phyloP scores from a whole-genome alignment of 2,797 vertebrate species.

The Rhadinocentrus ornatus region DNA sequence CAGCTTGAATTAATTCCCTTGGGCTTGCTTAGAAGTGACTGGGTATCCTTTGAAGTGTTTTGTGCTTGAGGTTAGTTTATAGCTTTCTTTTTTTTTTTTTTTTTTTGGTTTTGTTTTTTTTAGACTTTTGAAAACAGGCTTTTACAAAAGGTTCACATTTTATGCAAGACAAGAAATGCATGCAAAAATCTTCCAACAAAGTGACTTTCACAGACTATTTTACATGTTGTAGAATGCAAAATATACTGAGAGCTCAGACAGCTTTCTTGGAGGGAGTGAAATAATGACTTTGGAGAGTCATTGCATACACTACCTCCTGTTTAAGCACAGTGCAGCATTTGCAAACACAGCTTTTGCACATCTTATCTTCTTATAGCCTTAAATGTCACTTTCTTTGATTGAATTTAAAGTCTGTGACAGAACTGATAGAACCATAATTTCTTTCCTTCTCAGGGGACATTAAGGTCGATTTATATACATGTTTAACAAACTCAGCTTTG shows the following conservation, averaged over 20 bases:
- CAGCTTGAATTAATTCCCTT: slow-evolving; percentile 49
- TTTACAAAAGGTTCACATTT: slow-evolving; percentile 23
- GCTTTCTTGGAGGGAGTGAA: neutral
- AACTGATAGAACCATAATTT: slow-evolving; percentile 34
- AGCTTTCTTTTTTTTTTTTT: neutral
- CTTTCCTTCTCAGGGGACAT: slow-evolving; percentile 23
- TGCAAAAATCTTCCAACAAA: slow-evolving; percentile 8
- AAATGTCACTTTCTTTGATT: slow-evolving; percentile 12
- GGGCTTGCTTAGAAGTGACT: slow-evolving; percentile 47
- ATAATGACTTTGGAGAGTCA: slow-evolving; percentile 9
- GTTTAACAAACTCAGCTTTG: slow-evolving; percentile 46
- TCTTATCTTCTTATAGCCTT: slow-evolving; percentile 24
- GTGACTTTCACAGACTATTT: slow-evolving; percentile 1
- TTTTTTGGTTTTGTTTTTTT: neutral
- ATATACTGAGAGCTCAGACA: neutral
- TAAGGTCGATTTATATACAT: slow-evolving; percentile 46
- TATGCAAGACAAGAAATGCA: slow-evolving; percentile 15
- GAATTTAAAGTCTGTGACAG: slow-evolving; percentile 9
- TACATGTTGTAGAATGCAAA: slow-evolving; percentile 5
- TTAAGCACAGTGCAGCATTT: neutral
- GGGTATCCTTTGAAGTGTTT: slow-evolving; percentile 64
- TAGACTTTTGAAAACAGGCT: slow-evolving; percentile 26
- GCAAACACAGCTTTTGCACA: slow-evolving; percentile 4
- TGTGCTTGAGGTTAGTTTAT: slow-evolving; percentile 38
- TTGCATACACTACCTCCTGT: neutral